Evolutionary conservation across 2,797 vertebrate genomes (phyloP).

Genomic region (Pogonophryne albipinna): DNA sequence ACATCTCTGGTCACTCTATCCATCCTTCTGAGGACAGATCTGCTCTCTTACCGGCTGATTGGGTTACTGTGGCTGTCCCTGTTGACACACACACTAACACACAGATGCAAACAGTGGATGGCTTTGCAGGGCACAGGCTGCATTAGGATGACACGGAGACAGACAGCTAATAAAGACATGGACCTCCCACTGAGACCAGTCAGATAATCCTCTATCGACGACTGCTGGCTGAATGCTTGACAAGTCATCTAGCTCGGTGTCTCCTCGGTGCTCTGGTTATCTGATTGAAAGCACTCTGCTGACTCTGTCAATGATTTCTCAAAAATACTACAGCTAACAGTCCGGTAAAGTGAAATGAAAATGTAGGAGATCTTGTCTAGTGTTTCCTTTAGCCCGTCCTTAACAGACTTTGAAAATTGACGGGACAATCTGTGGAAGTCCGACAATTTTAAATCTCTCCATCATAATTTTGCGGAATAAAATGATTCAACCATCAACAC

Average conservation of each 20-base stretch:
- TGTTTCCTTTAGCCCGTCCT: too few relatives aligned
- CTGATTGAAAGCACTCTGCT: slow-evolving; percentile 5
- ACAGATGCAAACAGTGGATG: slow-evolving; percentile 21
- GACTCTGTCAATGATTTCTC: neutral
- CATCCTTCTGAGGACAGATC: slow-evolving; percentile 56
- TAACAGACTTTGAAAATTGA: too few relatives aligned
- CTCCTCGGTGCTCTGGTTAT: neutral
- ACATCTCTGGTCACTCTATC: slow-evolving; percentile 20
- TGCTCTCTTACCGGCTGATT: slow-evolving; percentile 66
- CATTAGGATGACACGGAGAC: slow-evolving; percentile 58
- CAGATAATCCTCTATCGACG: slow-evolving; percentile 47
- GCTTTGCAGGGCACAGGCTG: slow-evolving; percentile 56
- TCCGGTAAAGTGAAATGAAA: too few relatives aligned
- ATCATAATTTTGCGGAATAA: too few relatives aligned
- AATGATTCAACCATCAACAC: too few relatives aligned
- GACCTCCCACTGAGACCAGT: slow-evolving; percentile 47
- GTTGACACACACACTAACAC: slow-evolving; percentile 37
- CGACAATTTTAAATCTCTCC: too few relatives aligned
- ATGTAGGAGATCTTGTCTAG: too few relatives aligned
- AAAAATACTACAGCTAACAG: too few relatives aligned
- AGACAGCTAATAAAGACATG: slow-evolving; percentile 60
- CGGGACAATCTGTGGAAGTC: too few relatives aligned
- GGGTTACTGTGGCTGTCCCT: slow-evolving; percentile 63
- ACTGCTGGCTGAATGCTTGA: slow-evolving; percentile 33
- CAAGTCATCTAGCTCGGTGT: slow-evolving; percentile 15